Conservation (phyloP, 2,888 invertebrate species). For the Ormyrus nitidulus region DNA sequence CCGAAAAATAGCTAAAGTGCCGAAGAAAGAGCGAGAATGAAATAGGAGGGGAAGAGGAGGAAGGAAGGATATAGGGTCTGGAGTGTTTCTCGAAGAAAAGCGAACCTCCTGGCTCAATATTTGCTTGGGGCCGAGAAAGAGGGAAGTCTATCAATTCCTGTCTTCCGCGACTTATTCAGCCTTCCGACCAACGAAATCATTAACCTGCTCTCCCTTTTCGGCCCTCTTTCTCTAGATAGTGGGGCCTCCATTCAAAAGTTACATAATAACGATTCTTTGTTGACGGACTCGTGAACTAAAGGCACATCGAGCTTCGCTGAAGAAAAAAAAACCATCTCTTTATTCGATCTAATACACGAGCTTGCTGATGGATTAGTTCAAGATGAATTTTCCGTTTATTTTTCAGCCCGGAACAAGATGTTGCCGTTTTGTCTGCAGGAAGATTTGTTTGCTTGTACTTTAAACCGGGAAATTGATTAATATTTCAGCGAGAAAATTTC, state of each 20-base stretch:
- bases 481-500: no score
- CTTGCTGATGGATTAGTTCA: slow-evolving; percentile 1
- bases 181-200: slow-evolving; percentile 61
- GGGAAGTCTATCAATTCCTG: slow-evolving; percentile 72
- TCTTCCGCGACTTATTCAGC: slow-evolving; percentile 65
- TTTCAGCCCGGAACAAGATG: background rate
- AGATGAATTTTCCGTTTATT: background rate
- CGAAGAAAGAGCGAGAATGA: slow-evolving; percentile 11
- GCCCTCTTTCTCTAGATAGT: slow-evolving; percentile 19
- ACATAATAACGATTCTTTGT: slow-evolving; percentile 44
- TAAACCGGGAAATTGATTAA: no score
- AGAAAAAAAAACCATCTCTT: background rate
- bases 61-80: slow-evolving; percentile 21
- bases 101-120: slow-evolving; percentile 53
- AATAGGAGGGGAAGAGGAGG: slow-evolving; percentile 17
- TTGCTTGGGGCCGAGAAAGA: slow-evolving; percentile 37
- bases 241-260: slow-evolving; percentile 36
- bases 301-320: background rate
- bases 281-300: slow-evolving; percentile 5
- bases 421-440: no score
- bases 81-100: slow-evolving; percentile 53
- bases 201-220: slow-evolving; percentile 55
- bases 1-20: slow-evolving; percentile 1
- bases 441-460: no score
- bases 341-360: background rate